Evolutionary conservation across 2,888 invertebrate genomes (phyloP), one percentile per base, ranked within the genome.

Genomic region (Napeogenes inachia): DNA sequence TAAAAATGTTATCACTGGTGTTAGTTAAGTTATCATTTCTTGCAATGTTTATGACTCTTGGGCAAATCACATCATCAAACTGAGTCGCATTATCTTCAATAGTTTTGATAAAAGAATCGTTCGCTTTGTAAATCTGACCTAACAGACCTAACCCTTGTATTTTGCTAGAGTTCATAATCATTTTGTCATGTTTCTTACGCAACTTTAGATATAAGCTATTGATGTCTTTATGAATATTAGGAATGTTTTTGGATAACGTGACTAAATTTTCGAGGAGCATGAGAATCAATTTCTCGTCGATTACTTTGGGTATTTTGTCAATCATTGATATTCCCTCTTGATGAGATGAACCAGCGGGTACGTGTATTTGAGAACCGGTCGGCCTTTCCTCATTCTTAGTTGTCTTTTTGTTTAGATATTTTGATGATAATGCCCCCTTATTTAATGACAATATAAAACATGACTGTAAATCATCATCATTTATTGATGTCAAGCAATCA

Each of bases 211-310:
- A 82, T 13, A 88, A 70, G 33, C 65, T 71, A 53, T 79, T 78
- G 6, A 89, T 82, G 57, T 89, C 87, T 75, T 82, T 85, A 58
- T 83, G 72, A n/a, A 74, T 59, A 21, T 56, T 60, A 4, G 66
- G 68, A 8, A 70, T 60, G 56, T 76, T 80, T 68, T 81, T 81
- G 0, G 88, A 83, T 0, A 89, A 71, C 4, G 78, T 65, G 2
- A 78, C 73, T 13, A 88, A 71, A 70, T 87, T 84, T 73, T 87
- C 85, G 45, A 88, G 67, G 3, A 88, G 66, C n/a, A 83, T 67
- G 2, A 87, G 60, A 55, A 89, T 83, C 60, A 86, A 86, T 62
- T 80, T 79, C 61, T 88, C 87, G 47, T 88, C 83, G 4, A 89
- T 82, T 6, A 78, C 72, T 63, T 74, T 78, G 0, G 82, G 78